phyloP scores from a whole-genome alignment of 2,113 vertebrate species.

The Triplophysa tibetana region DNA sequence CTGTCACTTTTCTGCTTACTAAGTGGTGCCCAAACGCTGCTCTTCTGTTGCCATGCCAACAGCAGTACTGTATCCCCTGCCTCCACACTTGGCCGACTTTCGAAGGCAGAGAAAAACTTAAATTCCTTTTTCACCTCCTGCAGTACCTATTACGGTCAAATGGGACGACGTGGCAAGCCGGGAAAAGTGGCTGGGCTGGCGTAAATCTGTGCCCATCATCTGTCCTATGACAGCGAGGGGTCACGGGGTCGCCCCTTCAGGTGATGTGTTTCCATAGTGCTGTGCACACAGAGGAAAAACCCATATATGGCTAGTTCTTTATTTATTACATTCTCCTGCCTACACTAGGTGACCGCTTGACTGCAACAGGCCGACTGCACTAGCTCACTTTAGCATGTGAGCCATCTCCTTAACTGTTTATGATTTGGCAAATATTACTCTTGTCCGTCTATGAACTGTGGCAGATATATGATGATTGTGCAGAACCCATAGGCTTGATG shows the following conservation, averaged over 20 bases:
- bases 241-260: slow-evolving; percentile 67
- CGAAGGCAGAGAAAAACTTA: slow-evolving; percentile 68
- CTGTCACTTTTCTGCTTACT: slow-evolving; percentile 62
- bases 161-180: slow-evolving; percentile 53
- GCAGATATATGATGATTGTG: slow-evolving; percentile 27
- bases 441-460: slow-evolving; percentile 4
- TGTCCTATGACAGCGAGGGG: slow-evolving; percentile 68
- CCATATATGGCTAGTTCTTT: slow-evolving; percentile 75
- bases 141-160: slow-evolving; percentile 79
- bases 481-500: background rate
- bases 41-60: slow-evolving; percentile 60
- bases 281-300: slow-evolving; percentile 62
- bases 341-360: slow-evolving; percentile 58
- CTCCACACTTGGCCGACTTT: slow-evolving; percentile 62
- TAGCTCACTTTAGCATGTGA: background rate
- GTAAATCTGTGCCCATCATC: slow-evolving; percentile 70
- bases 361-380: background rate
- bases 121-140: slow-evolving; percentile 65
- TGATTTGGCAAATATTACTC: background rate
- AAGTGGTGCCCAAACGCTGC: slow-evolving; percentile 55
- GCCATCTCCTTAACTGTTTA: background rate
- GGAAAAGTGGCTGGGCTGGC: slow-evolving; percentile 63
- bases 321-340: slow-evolving; percentile 63
- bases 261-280: slow-evolving; percentile 77
- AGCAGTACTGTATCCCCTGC: slow-evolving; percentile 59